Evolutionary conservation across 2,113 vertebrate genomes (phyloP).

Genomic region (Ammodytes marinus): DNA sequence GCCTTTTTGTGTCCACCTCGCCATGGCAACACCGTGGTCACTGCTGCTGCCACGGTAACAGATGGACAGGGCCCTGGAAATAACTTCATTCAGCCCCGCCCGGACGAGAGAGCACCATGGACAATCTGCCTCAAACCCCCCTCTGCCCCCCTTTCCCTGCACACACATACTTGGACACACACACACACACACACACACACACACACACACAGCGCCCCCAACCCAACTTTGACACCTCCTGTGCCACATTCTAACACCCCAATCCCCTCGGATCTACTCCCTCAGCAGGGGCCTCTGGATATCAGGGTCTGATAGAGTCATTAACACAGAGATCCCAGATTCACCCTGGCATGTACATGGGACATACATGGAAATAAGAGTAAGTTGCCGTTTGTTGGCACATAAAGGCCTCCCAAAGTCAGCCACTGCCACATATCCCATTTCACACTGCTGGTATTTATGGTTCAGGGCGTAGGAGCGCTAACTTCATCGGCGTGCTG

Average conservation of each 20-base stretch:
- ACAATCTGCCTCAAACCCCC: slow-evolving; percentile 72
- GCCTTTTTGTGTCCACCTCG: slow-evolving; percentile 85
- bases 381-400: slow-evolving; percentile 22
- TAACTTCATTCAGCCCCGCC: slow-evolving; percentile 83
- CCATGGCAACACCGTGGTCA: slow-evolving; percentile 85
- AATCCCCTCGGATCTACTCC: slow-evolving; percentile 63
- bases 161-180: slow-evolving; percentile 47
- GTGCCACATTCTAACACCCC: slow-evolving; percentile 60
- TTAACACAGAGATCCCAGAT: slow-evolving; percentile 76
- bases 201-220: slow-evolving; percentile 41
- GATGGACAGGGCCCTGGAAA: slow-evolving; percentile 86
- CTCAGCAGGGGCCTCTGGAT: slow-evolving; percentile 66
- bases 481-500: slow-evolving; percentile 51
- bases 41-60: slow-evolving; percentile 87
- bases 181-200: slow-evolving; percentile 31
- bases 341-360: slow-evolving; percentile 61
- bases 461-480: slow-evolving; percentile 50
- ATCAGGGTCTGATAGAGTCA: slow-evolving; percentile 81
- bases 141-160: background rate
- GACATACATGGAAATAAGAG: slow-evolving; percentile 53
- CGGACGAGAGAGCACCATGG: slow-evolving; percentile 62
- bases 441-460: slow-evolving; percentile 65
- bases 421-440: slow-evolving; percentile 49
- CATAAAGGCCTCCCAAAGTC: slow-evolving; percentile 54
- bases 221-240: slow-evolving; percentile 65